Base-by-base conservation (phyloP, 2,888 invertebrate species). In the Andrena praecox region DNA sequence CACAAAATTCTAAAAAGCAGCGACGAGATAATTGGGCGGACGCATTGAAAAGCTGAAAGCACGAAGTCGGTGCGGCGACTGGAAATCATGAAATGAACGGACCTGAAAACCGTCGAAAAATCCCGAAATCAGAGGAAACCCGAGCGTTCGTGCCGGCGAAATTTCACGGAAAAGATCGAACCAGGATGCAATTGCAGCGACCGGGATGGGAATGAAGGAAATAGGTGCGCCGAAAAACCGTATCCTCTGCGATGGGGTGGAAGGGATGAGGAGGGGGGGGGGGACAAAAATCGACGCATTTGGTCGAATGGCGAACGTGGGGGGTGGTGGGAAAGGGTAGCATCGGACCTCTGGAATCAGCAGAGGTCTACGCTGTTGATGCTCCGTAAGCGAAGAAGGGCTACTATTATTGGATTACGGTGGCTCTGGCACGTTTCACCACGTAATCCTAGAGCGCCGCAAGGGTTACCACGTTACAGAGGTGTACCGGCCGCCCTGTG, bases 341-440 rank as follows among this genome's bases (percentile, higher is more conserved):
- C 48, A 35, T 59, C 42, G 8, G 59, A 63, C 70, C 54, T 67
- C 50, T 76, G 64, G 80, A 85, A 80, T 77, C 68, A 78, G 73
- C 75, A 75, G 69, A 77, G 79, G 66, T 84, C 69, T 70, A 69
- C 69, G 74, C 73, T 42, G 42, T 42, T 67, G 73, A 78, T 63
- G 74, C 70, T 59, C 54, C 60, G 63, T 67, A 74, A 80, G 78
- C 63, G 79, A 33, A 63, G 50, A 68, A 70, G 76, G 72, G 60
- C 62, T 74, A 73, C 77, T 77, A 82, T 89, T 89, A 90, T 87
- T 84, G 88, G 88, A 89, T 90, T 90, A 88, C 77, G 82, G 72
- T 73, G 77, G 76, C 80, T 81, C 84, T 48, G 80, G 69, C 82
- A 88, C 81, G 84, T 86, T 86, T 81, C 82, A 59, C 80, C 81